These are phyloP conservation scores for Zaprionus africanus DNA, from an alignment of 1,140 invertebrate genomes.

Conservation along the genomic window DNA sequence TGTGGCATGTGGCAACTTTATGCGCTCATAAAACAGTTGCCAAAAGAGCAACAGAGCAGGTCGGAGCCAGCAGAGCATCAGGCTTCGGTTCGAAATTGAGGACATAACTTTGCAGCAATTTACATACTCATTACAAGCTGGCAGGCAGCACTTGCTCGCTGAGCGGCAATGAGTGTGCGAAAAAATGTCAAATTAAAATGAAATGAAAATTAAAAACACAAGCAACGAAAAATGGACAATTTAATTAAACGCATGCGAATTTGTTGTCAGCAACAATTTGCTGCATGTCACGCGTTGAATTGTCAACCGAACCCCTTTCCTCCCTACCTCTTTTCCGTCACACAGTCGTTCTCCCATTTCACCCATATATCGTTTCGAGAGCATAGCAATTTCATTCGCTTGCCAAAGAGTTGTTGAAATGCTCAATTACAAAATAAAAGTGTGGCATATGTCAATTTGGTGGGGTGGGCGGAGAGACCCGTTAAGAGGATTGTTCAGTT, in stretches of 20 bases:
- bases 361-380: conserved; percentile 8
- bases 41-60: conserved; percentile 13
- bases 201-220: conserved; percentile 31
- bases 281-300: conserved; percentile 43
- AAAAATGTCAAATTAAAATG: conserved; percentile 46
- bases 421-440: conserved; percentile 37
- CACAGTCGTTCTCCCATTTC: not conserved
- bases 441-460: conserved; percentile 21
- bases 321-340: not conserved
- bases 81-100: conserved; percentile 54
- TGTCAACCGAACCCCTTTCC: conserved; percentile 26
- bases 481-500: not conserved
- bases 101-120: conserved; percentile 73
- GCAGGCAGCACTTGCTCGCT: conserved; percentile 46
- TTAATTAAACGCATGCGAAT: conserved; percentile 68
- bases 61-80: conserved; percentile 20
- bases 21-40: conserved; percentile 64
- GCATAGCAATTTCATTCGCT: conserved; percentile 52
- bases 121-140: conserved; percentile 70
- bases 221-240: conserved; percentile 47
- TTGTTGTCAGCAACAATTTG: conserved; percentile 34
- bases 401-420: conserved; percentile 50
- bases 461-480: not conserved
- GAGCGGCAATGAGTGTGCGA: conserved; percentile 2
- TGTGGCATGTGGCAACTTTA: conserved; percentile 68